Base-by-base conservation (phyloP, 2,113 vertebrate species). In the Vulpes vulpes region DNA sequence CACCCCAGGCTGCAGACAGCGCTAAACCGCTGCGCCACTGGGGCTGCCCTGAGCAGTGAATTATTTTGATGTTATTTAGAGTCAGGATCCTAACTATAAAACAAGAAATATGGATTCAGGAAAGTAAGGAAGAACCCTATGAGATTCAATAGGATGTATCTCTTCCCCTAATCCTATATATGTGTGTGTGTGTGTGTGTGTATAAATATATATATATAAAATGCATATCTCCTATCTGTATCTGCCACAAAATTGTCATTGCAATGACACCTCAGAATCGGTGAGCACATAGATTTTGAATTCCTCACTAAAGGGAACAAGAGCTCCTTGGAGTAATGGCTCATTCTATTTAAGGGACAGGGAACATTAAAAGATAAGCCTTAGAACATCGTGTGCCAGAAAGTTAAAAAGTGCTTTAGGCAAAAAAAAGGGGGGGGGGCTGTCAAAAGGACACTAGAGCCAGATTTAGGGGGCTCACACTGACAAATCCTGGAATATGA, bases 381-480 rank as follows among this genome's bases (percentile, higher is more conserved):
- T 78, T 81, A 73, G 83, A 81, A 64, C 64, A 95, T 80, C 43
- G 25, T 92, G 57, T 95, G 35, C 51, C 43, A 87, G 23, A 80
- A 91, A 86, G 74, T 59, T 92, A n/a, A 81, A 87, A 92, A 55
- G 65, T 87, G 22, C 82, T 81, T 92, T 32, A 55, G 84, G 14
- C 57, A 35, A n/a, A 27, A 64, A 22, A 78, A n/a, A 49, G 20
- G 49, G 5, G 43, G 5, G 43, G 11, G 25, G 20, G 19, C 55
- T 92, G n/a, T 73, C n/a, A 64, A 60, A 87, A 73, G 23, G 83
- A 88, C 59, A 35, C 60, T 55, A 64, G 25, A 87, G 20, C 73
- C 55, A 82, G 35, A 30, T 65, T 92, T 11, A 35, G 64, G 65
- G 30, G 27, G 22, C 73, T 79, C 27, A 32, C 65, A 74, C 43